Evolutionary conservation across 2,888 invertebrate genomes (phyloP).

Genomic region (Mechanitis mazaeus): DNA sequence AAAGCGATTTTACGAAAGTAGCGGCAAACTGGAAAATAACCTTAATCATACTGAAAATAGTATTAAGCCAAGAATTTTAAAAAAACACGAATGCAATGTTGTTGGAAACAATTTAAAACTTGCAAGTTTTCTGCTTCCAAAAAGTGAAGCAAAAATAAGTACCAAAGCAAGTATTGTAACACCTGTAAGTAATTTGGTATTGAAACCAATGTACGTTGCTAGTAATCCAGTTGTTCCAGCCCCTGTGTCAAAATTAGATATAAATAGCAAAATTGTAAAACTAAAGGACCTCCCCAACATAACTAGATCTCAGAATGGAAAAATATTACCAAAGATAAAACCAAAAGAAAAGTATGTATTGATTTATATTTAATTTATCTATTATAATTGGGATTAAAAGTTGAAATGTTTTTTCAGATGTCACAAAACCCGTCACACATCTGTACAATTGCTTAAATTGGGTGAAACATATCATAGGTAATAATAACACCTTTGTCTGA

Average conservation of each 20-base stretch:
- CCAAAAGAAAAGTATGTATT: constrained; percentile 65
- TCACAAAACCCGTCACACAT: constrained; percentile 47
- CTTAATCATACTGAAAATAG: constrained; percentile 42
- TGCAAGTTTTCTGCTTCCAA: constrained; percentile 62
- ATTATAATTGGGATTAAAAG: background rate
- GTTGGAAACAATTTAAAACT: constrained; percentile 62
- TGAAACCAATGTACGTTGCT: constrained; percentile 48
- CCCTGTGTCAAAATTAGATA: constrained; percentile 50
- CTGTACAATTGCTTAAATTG: constrained; percentile 64
- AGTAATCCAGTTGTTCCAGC: constrained; percentile 27
- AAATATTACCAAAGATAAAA: constrained; percentile 62
- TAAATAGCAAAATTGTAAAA: constrained; percentile 63
- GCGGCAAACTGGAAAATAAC: constrained; percentile 64
- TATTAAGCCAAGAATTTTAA: constrained; percentile 46
- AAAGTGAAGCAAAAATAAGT: constrained; percentile 41
- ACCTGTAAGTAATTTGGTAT: constrained; percentile 35
- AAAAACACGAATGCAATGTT: constrained; percentile 47
- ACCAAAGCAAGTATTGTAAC: constrained; percentile 31
- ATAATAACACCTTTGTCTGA: background rate
- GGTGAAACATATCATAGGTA: constrained; percentile 71
- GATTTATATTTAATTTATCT: background rate
- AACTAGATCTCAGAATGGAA: constrained; percentile 37
- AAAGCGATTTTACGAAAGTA: constrained; percentile 70
- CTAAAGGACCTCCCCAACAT: constrained; percentile 51
- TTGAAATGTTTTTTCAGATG: constrained; percentile 9